Evolutionary conservation across 92 coral and sea anemone species (phyloP), one percentile per base, ranked within the genome.

Genomic region (Porites divaricata): DNA sequence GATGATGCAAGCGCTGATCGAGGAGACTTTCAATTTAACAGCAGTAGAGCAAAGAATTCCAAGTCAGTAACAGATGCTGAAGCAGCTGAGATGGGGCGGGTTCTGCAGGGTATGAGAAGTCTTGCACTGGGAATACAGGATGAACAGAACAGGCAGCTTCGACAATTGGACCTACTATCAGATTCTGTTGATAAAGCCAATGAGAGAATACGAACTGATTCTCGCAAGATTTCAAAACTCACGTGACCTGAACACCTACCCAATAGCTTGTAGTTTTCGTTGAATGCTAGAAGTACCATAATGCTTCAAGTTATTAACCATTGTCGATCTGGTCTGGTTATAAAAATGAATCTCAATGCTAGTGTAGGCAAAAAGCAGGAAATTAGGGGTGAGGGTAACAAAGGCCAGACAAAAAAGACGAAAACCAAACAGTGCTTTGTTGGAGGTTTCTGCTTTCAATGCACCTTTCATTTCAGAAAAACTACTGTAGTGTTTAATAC

Each of bases 111-210:
- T 80, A 92, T 97, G 97, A 92, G 83, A 74, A 76, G 96, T 52
- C 74, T 97, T 89, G 98, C 99, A 8, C 85, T 95, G 62, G 98
- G 98, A 20, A 95, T 97, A 10, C 93, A 94, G 63, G 91, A 85
- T 16, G 99, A 97, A 71, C 96, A 93, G 72, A 83, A 86, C 54
- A 88, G 99, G 59, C 99, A 97, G 74, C 85, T 93, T 6, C 81
- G 84, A 24, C 90, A 90, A 92, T 86, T 95, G 67, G 99, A 97
- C 62, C 61, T 74, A 25, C 83, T 97, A 25, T 91, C 99, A 58
- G 95, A 95, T 77, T 97, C 99, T 21, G 95, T 95, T 74, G 98
- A 95, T 73, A 95, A 97, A 85, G 99, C 98, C 14, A 89, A 93
- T 52, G 96, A 93, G 78, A 95, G 98, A 76, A 80, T 97, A 49